Evolutionary conservation across 2,113 vertebrate species (phyloP).

Genomic region (Albula glossodonta): DNA sequence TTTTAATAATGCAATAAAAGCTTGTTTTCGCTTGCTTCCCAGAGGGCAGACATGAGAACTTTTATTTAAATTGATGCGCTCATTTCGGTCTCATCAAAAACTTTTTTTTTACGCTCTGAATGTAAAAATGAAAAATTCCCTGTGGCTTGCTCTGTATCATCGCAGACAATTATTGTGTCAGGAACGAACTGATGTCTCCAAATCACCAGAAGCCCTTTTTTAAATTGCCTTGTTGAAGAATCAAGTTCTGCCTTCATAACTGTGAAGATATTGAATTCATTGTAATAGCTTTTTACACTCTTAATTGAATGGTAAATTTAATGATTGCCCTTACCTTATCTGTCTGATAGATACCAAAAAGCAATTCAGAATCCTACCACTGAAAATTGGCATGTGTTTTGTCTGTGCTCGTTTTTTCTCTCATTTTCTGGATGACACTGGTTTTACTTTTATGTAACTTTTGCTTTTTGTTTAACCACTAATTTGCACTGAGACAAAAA

Average conservation of each 20-base stretch:
- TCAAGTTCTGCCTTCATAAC: neutral
- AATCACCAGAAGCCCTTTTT: conserved; percentile 9
- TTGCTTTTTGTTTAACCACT: neutral
- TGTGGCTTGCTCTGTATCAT: neutral
- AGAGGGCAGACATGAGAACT: neutral
- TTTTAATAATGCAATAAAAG: conserved; percentile 16
- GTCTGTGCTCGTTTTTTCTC: neutral
- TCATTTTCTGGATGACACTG: neutral
- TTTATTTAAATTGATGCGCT: neutral
- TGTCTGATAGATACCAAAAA: neutral
- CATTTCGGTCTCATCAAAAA: neutral
- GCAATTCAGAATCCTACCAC: neutral
- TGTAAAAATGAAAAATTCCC: conserved; percentile 12
- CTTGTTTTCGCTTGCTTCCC: conserved; percentile 4
- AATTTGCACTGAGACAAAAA: neutral
- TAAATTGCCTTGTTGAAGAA: conserved; percentile 2
- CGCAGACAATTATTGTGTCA: conserved; percentile 16
- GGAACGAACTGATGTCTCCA: neutral
- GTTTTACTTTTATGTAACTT: neutral
- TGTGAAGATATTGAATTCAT: neutral
- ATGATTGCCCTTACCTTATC: neutral
- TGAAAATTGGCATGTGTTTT: neutral
- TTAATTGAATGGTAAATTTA: neutral
- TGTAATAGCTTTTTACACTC: neutral
- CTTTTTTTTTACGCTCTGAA: neutral